These are phyloP conservation scores for Lanistes nyassanus DNA, from an alignment of 1,140 invertebrate genomes.

Conservation along the genomic window DNA sequence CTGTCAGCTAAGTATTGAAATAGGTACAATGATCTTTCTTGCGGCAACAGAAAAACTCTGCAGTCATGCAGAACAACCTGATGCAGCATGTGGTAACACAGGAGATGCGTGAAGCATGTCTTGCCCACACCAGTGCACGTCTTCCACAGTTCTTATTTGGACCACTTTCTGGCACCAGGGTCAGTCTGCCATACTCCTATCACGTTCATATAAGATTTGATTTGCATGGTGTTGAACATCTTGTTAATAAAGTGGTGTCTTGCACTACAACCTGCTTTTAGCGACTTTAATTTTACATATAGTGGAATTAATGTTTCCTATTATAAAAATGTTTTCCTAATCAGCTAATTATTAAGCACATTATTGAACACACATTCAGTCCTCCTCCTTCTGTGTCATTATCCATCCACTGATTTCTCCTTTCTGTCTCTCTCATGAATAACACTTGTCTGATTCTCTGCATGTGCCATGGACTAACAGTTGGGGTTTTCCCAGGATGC, in stretches of 20 bases:
- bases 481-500: no score
- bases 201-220: not conserved
- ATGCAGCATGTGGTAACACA: constrained; percentile 47
- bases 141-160: constrained; percentile 43
- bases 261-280: no score
- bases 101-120: constrained; percentile 54
- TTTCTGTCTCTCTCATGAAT: no score
- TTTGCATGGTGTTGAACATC: not conserved
- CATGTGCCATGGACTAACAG: no score
- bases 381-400: no score
- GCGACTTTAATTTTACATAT: not conserved
- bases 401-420: no score
- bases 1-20: not conserved
- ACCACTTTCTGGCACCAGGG: not conserved
- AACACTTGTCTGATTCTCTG: no score
- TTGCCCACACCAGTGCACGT: constrained; percentile 49
- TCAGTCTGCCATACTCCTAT: not conserved
- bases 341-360: no score
- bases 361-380: no score
- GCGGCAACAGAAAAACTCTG: constrained; percentile 48
- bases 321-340: not conserved
- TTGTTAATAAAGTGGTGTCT: not conserved
- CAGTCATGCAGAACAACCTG: constrained; percentile 41
- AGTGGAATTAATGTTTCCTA: not conserved
- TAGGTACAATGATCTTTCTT: not conserved